A percentile compares a stretch with the other conserved stretches of the same genome.
These are phyloP conservation scores for Lasioglossum oenotherae DNA, from an alignment of 2,888 invertebrate genomes.

Conservation along the genomic window DNA sequence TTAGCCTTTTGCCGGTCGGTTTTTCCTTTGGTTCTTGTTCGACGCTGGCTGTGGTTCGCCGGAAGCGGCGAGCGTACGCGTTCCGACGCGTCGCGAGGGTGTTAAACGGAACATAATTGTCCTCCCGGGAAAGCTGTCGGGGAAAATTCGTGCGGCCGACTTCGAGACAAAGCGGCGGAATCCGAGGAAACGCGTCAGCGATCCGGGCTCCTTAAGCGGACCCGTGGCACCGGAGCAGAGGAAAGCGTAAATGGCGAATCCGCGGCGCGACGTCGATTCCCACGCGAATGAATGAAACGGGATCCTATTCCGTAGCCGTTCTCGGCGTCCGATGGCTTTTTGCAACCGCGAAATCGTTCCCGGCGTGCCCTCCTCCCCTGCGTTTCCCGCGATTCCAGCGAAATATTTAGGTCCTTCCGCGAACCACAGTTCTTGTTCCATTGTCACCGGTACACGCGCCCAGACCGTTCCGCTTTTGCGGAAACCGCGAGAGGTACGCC, in stretches of 20 bases:
- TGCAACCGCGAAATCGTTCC: constrained; percentile 17
- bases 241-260: constrained; percentile 44
- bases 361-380: background rate
- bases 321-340: constrained; percentile 16
- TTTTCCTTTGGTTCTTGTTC: background rate
- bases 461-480: background rate
- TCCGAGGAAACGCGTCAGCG: constrained; percentile 39
- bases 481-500: background rate
- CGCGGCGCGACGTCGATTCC: constrained; percentile 16
- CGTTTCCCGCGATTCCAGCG: constrained; percentile 27
- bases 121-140: constrained; percentile 35
- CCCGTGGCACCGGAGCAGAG: background rate
- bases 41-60: background rate
- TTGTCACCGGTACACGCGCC: background rate
- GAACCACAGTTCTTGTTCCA: background rate
- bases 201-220: constrained; percentile 2
- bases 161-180: constrained; percentile 36
- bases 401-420: constrained; percentile 12
- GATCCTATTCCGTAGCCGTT: constrained; percentile 11
- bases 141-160: constrained; percentile 44
- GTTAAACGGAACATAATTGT: constrained; percentile 52
- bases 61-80: constrained; percentile 10
- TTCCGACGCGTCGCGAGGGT: constrained; percentile 33
- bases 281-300: constrained; percentile 47
- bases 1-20: constrained; percentile 36